Conservation (phyloP, 2,113 vertebrate genomes). For the Herpetotheres cachinnans region DNA sequence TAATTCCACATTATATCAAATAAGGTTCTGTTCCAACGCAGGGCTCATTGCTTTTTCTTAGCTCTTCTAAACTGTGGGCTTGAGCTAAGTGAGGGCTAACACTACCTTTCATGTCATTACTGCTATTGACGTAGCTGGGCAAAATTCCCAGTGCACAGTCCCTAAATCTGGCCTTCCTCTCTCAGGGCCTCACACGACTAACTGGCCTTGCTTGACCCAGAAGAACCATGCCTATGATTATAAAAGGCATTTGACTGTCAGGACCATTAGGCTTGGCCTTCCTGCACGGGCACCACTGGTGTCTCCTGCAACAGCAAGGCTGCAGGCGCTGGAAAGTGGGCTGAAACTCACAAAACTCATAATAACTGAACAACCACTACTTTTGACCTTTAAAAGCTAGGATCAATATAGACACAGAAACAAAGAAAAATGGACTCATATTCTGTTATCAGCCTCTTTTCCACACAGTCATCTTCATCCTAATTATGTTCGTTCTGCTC, state of each 20-base stretch:
- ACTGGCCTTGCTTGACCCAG: accelerated
- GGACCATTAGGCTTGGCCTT: neutral
- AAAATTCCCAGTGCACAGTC: neutral
- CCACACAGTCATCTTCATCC: neutral
- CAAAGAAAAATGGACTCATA: neutral
- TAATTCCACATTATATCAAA: neutral
- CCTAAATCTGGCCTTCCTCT: neutral
- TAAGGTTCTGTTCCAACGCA: neutral
- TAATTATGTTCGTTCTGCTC: neutral
- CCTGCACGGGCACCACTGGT: neutral
- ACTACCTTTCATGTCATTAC: neutral
- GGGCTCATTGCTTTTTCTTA: neutral
- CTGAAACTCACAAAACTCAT: neutral
- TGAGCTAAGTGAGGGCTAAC: neutral
- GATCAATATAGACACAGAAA: neutral
- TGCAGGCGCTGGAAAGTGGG: neutral
- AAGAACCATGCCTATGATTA: neutral
- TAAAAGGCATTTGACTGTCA: neutral
- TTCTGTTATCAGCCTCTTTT: neutral
- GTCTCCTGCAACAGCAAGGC: neutral
- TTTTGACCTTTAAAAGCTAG: neutral
- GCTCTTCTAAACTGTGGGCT: neutral
- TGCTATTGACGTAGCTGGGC: neutral
- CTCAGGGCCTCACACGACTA: neutral
- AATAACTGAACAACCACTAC: neutral